phyloP scores from a whole-genome alignment of 2,888 invertebrate genomes.

The Meiosimyza platycephala region DNA sequence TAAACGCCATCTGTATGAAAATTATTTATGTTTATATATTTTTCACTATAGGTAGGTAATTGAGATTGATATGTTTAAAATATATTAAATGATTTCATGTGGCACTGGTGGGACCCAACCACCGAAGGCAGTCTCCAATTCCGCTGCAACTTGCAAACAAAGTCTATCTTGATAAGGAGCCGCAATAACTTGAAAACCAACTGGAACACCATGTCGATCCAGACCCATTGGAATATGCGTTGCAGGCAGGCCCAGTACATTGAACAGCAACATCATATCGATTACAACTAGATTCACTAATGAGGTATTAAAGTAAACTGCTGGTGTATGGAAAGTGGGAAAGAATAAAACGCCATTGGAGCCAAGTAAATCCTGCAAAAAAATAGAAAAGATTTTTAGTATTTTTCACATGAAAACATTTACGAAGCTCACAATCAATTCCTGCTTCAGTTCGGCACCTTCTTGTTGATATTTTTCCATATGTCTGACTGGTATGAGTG shows the following conservation, averaged over 20 bases:
- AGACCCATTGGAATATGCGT: constrained; percentile 80
- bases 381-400: background rate
- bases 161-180: constrained; percentile 82
- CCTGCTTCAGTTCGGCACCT: constrained; percentile 44
- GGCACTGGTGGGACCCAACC: constrained; percentile 79
- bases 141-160: constrained; percentile 83
- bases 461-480: constrained; percentile 52
- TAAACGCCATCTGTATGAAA: too few species aligned
- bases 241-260: constrained; percentile 78
- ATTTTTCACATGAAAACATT: background rate
- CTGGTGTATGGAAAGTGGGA: constrained; percentile 76
- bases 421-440: constrained; percentile 52
- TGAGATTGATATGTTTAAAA: too few species aligned
- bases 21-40: too few species aligned
- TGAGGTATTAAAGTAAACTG: constrained; percentile 76
- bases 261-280: constrained; percentile 56
- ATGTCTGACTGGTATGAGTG: constrained; percentile 46
- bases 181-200: constrained; percentile 83
- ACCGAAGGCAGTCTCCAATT: constrained; percentile 82
- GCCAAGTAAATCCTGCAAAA: constrained; percentile 69
- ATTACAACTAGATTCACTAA: constrained; percentile 67
- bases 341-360: constrained; percentile 78
- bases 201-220: constrained; percentile 73
- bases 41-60: too few species aligned
- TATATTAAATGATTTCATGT: constrained; percentile 41